Evolutionary conservation across 2,113 vertebrate genomes (phyloP).

Genomic region (Trochalopteron elliotii): DNA sequence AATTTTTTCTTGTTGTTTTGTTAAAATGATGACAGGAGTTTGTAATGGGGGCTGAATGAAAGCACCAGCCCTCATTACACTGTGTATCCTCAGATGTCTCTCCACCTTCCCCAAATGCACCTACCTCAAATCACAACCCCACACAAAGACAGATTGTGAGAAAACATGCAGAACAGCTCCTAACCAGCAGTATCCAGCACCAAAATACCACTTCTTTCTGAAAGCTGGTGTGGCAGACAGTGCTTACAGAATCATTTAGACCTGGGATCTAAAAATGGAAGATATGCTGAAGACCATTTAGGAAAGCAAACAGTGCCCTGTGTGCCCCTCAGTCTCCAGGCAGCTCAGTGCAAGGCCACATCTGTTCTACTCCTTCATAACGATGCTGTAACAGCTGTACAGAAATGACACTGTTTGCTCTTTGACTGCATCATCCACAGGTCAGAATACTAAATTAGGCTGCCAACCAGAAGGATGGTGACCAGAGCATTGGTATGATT

Average conservation of each 20-base stretch:
- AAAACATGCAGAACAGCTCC: background rate
- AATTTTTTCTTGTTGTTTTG: background rate
- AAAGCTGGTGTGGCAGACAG: background rate
- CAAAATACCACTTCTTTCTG: background rate
- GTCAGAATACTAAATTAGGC: background rate
- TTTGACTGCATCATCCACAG: background rate
- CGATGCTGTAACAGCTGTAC: background rate
- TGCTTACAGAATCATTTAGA: background rate
- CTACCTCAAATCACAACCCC: background rate
- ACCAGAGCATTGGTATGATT: background rate
- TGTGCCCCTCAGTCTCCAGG: background rate
- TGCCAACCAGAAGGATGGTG: background rate
- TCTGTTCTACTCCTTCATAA: background rate
- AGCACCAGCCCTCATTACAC: background rate
- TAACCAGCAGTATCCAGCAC: background rate
- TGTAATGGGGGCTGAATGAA: background rate
- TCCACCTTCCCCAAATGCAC: background rate
- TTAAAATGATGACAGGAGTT: background rate
- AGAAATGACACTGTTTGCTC: conserved; percentile 16
- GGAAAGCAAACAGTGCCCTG: background rate
- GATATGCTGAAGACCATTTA: background rate
- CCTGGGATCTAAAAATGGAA: background rate
- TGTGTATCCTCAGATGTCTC: background rate
- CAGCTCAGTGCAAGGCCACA: background rate
- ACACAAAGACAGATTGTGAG: background rate